phyloP scores from a whole-genome alignment of 2,113 vertebrate genomes.

The Nycticryphes semicollaris region DNA sequence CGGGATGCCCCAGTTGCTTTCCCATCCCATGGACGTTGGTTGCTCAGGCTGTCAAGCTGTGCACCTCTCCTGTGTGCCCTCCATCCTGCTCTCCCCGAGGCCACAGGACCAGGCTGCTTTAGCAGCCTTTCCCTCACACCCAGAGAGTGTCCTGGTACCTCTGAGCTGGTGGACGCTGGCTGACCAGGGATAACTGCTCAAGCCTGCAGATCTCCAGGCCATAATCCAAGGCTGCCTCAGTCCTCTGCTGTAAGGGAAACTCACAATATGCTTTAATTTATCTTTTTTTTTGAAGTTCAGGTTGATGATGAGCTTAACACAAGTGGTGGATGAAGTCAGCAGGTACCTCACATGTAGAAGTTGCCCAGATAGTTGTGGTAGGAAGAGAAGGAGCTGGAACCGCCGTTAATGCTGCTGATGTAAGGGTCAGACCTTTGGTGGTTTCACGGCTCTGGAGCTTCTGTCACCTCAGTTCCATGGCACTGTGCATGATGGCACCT shows the following conservation, averaged over 20 bases:
- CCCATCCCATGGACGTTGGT: background rate
- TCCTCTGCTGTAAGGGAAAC: background rate
- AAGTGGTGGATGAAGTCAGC: background rate
- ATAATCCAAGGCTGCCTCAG: background rate
- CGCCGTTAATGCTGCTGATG: rapidly evolving
- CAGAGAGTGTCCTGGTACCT: background rate
- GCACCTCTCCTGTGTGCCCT: background rate
- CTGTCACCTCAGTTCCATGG: background rate
- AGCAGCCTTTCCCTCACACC: background rate
- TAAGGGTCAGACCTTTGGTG: background rate
- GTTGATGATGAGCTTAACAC: background rate
- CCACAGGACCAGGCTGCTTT: background rate
- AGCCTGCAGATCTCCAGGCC: background rate
- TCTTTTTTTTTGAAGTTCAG: background rate
- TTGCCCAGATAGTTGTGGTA: background rate
- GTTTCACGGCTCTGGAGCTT: background rate
- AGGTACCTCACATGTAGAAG: background rate
- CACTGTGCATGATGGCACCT: background rate
- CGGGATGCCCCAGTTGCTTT: background rate
- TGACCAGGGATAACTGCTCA: background rate
- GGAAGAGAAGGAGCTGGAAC: background rate
- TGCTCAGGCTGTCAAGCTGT: background rate
- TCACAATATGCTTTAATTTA: background rate
- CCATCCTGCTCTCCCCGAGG: background rate
- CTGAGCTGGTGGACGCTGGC: background rate